phyloP scores from a whole-genome alignment of 2,113 vertebrate genomes.

The Phalacrocorax aristotelis region DNA sequence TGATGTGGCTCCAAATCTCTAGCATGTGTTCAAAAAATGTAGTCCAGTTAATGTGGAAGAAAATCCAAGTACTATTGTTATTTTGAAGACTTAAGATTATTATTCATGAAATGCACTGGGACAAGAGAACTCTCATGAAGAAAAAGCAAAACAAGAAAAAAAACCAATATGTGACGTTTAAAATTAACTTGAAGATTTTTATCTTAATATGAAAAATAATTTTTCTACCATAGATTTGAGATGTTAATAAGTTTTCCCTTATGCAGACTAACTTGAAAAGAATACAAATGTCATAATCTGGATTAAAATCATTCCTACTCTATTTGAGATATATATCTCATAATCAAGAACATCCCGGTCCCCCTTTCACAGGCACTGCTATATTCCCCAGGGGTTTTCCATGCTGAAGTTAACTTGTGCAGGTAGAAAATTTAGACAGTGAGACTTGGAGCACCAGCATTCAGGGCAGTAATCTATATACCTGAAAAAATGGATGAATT shows the following conservation, averaged over 20 bases:
- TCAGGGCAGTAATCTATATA: neutral
- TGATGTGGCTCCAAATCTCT: slow-evolving; percentile 31
- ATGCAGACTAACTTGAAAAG: slow-evolving; percentile 61
- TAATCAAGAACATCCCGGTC: slow-evolving; percentile 50
- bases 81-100: slow-evolving; percentile 9
- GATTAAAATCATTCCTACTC: slow-evolving; percentile 65
- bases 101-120: slow-evolving; percentile 29
- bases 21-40: slow-evolving; percentile 42
- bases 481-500: neutral
- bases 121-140: slow-evolving; percentile 54
- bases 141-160: slow-evolving; percentile 56
- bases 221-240: slow-evolving; percentile 50
- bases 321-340: slow-evolving; percentile 49
- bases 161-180: slow-evolving; percentile 60
- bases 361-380: slow-evolving; percentile 30
- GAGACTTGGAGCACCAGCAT: neutral
- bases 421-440: slow-evolving; percentile 23
- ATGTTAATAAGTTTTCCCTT: slow-evolving; percentile 39
- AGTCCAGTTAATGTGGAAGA: slow-evolving; percentile 41
- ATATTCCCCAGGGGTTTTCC: slow-evolving; percentile 30
- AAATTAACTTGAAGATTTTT: slow-evolving; percentile 63
- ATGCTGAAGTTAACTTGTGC: neutral
- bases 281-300: slow-evolving; percentile 68
- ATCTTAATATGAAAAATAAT: slow-evolving; percentile 43
- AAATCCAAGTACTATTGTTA: slow-evolving; percentile 33